phyloP scores from a whole-genome alignment of 2,888 invertebrate species.

The Apantesis nais region DNA sequence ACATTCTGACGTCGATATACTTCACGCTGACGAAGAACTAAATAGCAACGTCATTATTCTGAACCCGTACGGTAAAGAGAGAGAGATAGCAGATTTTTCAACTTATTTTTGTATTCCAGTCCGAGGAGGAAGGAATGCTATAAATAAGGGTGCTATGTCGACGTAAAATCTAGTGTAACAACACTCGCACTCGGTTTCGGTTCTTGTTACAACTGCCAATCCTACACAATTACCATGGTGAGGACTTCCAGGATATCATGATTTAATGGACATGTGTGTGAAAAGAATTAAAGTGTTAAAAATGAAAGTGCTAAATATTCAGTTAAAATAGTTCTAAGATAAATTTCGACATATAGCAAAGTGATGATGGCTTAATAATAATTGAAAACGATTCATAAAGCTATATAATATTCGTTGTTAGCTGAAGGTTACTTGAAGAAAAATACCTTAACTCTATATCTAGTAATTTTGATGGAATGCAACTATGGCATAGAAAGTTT shows the following conservation, averaged over 20 bases:
- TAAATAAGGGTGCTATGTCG: conserved; percentile 81
- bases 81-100: conserved; percentile 72
- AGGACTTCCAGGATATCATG: conserved; percentile 57
- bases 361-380: conserved; percentile 21
- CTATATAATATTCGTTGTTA: neutral
- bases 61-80: conserved; percentile 62
- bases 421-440: neutral
- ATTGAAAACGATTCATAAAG: neutral
- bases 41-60: conserved; percentile 54
- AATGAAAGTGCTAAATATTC: conserved; percentile 22
- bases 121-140: conserved; percentile 69
- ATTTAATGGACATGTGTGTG: conserved; percentile 49
- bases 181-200: conserved; percentile 84
- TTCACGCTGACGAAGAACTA: conserved; percentile 51
- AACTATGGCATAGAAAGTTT: neutral
- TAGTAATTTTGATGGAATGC: neutral
- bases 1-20: conserved; percentile 53
- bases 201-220: conserved; percentile 81
- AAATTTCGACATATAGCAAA: conserved; percentile 14
- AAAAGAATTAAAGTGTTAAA: conserved; percentile 14
- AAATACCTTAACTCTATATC: neutral
- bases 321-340: neutral
- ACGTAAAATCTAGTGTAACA: conserved; percentile 81
- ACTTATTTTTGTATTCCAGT: conserved; percentile 83
- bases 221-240: conserved; percentile 76